Base-by-base conservation (phyloP, 2,797 vertebrate species). In the Discoglossus pictus region DNA sequence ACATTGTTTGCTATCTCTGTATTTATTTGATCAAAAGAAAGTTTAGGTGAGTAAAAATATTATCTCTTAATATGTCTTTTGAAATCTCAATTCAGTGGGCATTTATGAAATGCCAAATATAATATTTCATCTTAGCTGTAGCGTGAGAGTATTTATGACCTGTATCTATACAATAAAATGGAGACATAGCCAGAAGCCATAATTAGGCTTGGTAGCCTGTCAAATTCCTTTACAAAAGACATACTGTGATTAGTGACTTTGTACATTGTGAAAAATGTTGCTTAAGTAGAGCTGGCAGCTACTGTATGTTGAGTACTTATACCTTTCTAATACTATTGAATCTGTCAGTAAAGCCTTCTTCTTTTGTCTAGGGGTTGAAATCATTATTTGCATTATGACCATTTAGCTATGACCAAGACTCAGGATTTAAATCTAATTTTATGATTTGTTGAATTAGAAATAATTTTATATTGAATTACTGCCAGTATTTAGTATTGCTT, bases 21-120 rank as follows among this genome's bases (percentile, higher is more conserved):
- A 31, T 31, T 4, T 31, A 31, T 31, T 31, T 31, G 27, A 4
- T 4, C 27, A 4, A 31, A 31, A 31, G 4, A 31, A 31, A 4
- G 4, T 31, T 8, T 31, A 21, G 21, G 60, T n/a, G 50, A 15
- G 17, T 59, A 43, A 61, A 35, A 61, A 64, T 67, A 0, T 74
- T 72, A 63, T 67, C 17, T 24, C 15, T 46, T n/a, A n/a, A n/a
- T n/a, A n/a, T n/a, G 65, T 50, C n/a, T 74, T 79, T 75, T 53
- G 60, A 74, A 78, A 65, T 66, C 74, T 68, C 68, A 60, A 68
- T 76, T 76, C 59, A 70, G 38, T 23, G 35, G 10, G 0, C 39
- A 55, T 39, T 65, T 75, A 18, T 75, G 60, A 34, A 65, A 44
- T 52, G 11, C 13, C 27, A 31, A 31, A 31, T 31, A 31, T 31